Percentiles rank a stretch among this genome's conserved stretches.
These are phyloP conservation scores for Desoria tigrina DNA, from an alignment of 2,888 invertebrate species.

Conservation along the genomic window DNA sequence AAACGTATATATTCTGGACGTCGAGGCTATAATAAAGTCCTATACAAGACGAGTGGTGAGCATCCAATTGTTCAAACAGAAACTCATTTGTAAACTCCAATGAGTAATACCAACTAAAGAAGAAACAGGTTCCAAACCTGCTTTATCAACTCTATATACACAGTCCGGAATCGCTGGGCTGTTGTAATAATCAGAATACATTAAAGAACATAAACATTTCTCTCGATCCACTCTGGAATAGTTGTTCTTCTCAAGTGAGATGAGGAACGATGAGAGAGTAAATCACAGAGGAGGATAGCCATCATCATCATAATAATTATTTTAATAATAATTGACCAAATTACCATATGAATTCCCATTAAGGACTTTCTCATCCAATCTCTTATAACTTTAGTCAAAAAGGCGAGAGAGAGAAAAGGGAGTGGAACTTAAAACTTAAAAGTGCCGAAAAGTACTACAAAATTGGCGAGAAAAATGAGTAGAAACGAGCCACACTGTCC, in stretches of 20 bases:
- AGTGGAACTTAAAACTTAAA: constrained; percentile 4
- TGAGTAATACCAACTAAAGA: constrained; percentile 23
- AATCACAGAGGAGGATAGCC: constrained; percentile 12
- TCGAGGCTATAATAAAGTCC: neutral
- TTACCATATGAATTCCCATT: constrained; percentile 24
- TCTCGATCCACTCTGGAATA: neutral
- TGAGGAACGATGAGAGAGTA: constrained; percentile 13
- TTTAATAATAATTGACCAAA: constrained; percentile 20
- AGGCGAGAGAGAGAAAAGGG: constrained; percentile 1
- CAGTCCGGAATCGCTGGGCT: neutral
- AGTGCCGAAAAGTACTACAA: neutral
- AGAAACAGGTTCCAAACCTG: constrained; percentile 22
- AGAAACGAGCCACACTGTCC: neutral
- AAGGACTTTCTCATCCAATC: neutral
- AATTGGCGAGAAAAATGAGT: constrained; percentile 14
- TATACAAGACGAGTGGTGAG: neutral
- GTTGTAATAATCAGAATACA: no score
- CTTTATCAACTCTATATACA: constrained; percentile 1
- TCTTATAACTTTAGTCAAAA: neutral
- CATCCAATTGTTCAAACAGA: constrained; percentile 19
- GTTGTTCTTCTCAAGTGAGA: neutral
- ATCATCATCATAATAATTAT: constrained; percentile 23
- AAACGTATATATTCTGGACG: no score
- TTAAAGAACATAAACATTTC: constrained; percentile 5
- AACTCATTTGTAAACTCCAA: constrained; percentile 23